A percentile compares a stretch with the other conserved stretches of the same genome.
phyloP scores from a whole-genome alignment of 2,888 invertebrate species.

The Microctonus aethiopoides region DNA sequence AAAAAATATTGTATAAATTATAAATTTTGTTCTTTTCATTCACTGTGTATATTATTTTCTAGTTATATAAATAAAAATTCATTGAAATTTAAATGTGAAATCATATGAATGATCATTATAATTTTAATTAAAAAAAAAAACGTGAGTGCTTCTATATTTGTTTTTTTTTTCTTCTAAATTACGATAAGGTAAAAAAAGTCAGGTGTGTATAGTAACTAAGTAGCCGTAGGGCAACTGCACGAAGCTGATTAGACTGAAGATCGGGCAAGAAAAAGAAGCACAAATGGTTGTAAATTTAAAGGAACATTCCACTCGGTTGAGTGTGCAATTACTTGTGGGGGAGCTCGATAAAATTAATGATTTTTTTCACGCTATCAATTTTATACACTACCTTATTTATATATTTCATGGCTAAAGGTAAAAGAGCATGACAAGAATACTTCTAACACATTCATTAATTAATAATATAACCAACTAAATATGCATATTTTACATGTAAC shows the following conservation, averaged over 20 bases:
- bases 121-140: too few relatives aligned
- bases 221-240: background rate
- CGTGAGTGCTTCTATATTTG: background rate
- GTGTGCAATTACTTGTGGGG: background rate
- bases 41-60: too few relatives aligned
- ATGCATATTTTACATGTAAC: too few relatives aligned
- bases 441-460: background rate
- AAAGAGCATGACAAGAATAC: background rate
- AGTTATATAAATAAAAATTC: too few relatives aligned
- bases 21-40: too few relatives aligned
- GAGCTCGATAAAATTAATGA: background rate
- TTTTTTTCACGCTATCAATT: slow-evolving; percentile 6
- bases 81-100: background rate
- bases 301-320: background rate
- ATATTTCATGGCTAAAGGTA: background rate
- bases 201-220: background rate
- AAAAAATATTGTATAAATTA: too few relatives aligned
- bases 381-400: background rate
- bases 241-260: background rate
- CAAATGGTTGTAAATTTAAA: background rate
- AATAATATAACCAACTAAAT: too few relatives aligned
- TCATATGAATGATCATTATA: too few relatives aligned
- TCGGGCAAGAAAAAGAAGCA: background rate
- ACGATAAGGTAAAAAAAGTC: background rate
- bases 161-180: background rate